Evolutionary conservation across 1,140 invertebrate genomes (phyloP).

Genomic region (Aricia agestis): DNA sequence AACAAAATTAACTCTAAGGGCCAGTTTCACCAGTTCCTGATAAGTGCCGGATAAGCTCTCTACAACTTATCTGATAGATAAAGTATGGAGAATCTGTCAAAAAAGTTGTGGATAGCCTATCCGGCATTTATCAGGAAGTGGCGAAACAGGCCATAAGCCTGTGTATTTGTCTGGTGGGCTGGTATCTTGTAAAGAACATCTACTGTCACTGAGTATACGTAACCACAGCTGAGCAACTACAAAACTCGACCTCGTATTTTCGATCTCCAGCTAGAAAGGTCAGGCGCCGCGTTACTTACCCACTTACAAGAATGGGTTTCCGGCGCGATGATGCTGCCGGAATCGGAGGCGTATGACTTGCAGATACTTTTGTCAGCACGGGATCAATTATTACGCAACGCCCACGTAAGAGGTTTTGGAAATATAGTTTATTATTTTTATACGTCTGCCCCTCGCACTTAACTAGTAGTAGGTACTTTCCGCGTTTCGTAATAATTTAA

Average conservation of each 20-base stretch:
- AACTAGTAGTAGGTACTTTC: conserved; percentile 10
- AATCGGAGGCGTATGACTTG: background rate
- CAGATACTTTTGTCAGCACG: background rate
- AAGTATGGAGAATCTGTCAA: no score
- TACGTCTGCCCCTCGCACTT: background rate
- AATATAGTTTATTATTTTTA: conserved; percentile 16
- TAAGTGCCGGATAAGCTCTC: no score
- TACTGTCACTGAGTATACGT: background rate
- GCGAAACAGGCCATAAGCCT: no score
- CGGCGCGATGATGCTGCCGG: background rate
- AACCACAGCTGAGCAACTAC: background rate
- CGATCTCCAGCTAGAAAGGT: background rate
- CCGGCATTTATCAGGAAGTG: no score
- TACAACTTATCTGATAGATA: no score
- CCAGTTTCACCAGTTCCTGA: no score
- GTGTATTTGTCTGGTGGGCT: no score
- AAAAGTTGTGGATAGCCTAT: no score
- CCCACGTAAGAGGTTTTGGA: conserved; percentile 10
- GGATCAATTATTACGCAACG: background rate
- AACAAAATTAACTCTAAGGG: no score
- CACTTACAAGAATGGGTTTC: conserved; percentile 5
- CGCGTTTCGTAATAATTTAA: conserved; percentile 14
- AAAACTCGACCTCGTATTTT: background rate
- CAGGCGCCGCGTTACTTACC: background rate
- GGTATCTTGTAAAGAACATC: background rate